Percentiles rank a stretch among this genome's conserved stretches.
phyloP scores from a whole-genome alignment of 2,888 invertebrate genomes.

The Temnothorax unifasciatus region DNA sequence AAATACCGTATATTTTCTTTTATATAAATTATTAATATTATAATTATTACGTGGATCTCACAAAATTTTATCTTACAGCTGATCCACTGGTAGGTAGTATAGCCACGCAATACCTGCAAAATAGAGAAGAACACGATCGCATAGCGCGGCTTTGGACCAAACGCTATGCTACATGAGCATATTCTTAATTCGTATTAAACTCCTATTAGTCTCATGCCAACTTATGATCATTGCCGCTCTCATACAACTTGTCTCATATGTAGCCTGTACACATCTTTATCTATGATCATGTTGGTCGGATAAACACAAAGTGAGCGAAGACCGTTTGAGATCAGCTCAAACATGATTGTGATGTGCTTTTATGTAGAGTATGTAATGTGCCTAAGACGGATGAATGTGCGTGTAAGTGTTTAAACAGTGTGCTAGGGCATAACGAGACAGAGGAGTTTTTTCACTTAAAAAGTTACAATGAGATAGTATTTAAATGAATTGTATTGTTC shows the following conservation, averaged over 20 bases:
- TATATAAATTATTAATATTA: background rate
- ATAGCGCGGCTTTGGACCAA: constrained; percentile 99
- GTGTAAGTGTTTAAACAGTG: constrained; percentile 67
- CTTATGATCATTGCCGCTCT: constrained; percentile 70
- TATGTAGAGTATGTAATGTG: constrained; percentile 79
- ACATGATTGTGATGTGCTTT: constrained; percentile 77
- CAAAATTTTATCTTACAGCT: constrained; percentile 88
- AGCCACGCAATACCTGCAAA: constrained; percentile 99
- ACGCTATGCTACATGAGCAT: constrained; percentile 96
- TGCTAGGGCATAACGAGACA: constrained; percentile 71
- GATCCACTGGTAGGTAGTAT: constrained; percentile 99
- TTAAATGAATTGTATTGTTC: constrained; percentile 76
- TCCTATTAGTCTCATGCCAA: constrained; percentile 83
- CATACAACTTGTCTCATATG: constrained; percentile 60
- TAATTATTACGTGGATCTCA: constrained; percentile 19
- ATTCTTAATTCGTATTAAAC: constrained; percentile 66
- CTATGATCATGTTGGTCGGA: constrained; percentile 56
- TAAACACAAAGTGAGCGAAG: constrained; percentile 51
- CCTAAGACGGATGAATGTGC: constrained; percentile 77
- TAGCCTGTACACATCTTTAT: constrained; percentile 64
- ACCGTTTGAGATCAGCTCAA: constrained; percentile 70
- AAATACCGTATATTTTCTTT: constrained; percentile 52
- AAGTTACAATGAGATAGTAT: constrained; percentile 80
- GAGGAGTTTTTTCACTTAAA: constrained; percentile 69
- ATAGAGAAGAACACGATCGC: constrained; percentile 98